These are phyloP conservation scores for Cryptocephalus moraei DNA, from an alignment of 2,888 invertebrate species.

Conservation along the genomic window DNA sequence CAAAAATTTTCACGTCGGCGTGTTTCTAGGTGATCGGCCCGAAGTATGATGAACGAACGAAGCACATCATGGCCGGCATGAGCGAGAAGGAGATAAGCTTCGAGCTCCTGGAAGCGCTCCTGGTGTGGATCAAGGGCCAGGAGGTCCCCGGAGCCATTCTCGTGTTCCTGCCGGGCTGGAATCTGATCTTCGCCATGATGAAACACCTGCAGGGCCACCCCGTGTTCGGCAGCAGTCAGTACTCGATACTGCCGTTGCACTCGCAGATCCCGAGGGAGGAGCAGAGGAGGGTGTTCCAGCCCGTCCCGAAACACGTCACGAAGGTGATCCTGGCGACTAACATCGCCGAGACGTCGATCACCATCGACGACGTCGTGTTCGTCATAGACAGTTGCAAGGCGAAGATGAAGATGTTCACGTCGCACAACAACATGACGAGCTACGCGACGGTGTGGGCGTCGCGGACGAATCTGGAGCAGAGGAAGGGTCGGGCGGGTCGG, in stretches of 20 bases:
- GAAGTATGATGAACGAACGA: slow-evolving; percentile 42
- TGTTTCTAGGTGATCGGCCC: too few relatives aligned
- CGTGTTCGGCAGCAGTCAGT: slow-evolving; percentile 47
- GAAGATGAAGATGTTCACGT: slow-evolving; percentile 95
- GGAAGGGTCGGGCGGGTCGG: slow-evolving; percentile 88
- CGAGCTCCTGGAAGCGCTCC: slow-evolving; percentile 78
- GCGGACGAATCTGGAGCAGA: slow-evolving; percentile 87
- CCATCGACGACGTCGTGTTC: slow-evolving; percentile 96
- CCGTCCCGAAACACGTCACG: slow-evolving; percentile 71
- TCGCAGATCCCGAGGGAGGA: slow-evolving; percentile 95
- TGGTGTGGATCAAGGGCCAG: slow-evolving; percentile 48
- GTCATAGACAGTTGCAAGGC: slow-evolving; percentile 97
- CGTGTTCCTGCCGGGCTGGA: slow-evolving; percentile 95
- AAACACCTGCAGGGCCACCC: slow-evolving; percentile 69
- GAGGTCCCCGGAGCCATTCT: slow-evolving; percentile 76
- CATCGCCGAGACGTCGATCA: slow-evolving; percentile 96
- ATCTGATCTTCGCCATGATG: slow-evolving; percentile 86
- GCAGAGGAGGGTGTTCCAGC: slow-evolving; percentile 85
- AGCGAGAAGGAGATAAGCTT: slow-evolving; percentile 90
- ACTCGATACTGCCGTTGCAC: slow-evolving; percentile 85
- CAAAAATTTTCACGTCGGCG: slow-evolving; percentile 4
- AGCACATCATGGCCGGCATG: slow-evolving; percentile 59
- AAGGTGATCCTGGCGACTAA: slow-evolving; percentile 96
- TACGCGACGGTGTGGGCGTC: slow-evolving; percentile 97
- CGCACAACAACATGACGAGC: slow-evolving; percentile 97